A percentile compares a stretch with the other conserved stretches of the same genome.
Evolutionary conservation across 2,888 invertebrate species (phyloP).

Genomic region (Rhyacophila evoluta): DNA sequence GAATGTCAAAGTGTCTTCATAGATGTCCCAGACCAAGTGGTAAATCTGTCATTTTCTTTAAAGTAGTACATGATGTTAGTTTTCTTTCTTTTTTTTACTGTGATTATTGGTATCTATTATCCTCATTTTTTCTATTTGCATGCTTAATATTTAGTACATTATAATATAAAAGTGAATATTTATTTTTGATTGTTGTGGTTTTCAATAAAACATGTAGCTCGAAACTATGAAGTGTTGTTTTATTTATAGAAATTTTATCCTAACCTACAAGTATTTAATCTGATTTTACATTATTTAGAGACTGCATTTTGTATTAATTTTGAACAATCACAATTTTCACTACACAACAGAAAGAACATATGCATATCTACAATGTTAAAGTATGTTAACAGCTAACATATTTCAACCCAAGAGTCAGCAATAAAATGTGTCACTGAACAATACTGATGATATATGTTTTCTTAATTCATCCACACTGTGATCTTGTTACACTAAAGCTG

Average conservation of each 20-base stretch:
- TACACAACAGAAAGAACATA: no score
- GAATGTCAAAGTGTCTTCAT: neutral
- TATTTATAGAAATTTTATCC: neutral
- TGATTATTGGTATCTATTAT: neutral
- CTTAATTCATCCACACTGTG: no score
- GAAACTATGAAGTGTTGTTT: neutral
- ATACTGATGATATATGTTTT: no score
- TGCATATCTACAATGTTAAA: no score
- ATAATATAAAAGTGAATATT: constrained; percentile 5
- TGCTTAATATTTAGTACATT: constrained; percentile 1
- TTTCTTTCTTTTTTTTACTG: neutral
- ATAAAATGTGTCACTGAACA: no score
- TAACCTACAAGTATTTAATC: neutral
- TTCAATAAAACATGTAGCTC: constrained; percentile 25
- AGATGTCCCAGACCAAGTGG: neutral
- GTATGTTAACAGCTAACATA: no score
- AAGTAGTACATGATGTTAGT: neutral
- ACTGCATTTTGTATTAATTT: no score
- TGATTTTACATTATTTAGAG: no score
- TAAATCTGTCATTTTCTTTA: neutral
- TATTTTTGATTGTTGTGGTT: constrained; percentile 16
- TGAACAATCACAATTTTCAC: no score
- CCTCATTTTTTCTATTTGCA: neutral
- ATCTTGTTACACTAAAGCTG: no score
- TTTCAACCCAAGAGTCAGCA: no score